A percentile compares a stretch with the other conserved stretches of the same genome.
Evolutionary conservation across 2,888 invertebrate species (phyloP).

Genomic region (Nezara viridula): DNA sequence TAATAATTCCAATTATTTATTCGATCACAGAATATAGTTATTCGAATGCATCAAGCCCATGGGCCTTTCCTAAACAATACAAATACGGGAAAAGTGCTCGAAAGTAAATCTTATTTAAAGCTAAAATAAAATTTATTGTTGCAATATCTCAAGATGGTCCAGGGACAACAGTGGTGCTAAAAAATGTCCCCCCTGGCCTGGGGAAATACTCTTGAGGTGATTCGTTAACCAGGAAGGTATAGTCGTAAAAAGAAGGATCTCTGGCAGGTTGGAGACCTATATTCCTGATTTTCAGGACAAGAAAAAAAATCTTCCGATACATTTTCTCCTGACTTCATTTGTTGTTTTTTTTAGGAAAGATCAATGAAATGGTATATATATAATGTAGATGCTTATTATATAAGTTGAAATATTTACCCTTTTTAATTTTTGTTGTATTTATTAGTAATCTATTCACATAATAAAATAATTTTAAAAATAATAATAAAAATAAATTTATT

Average conservation of each 20-base stretch:
- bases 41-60: neutral
- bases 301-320: neutral
- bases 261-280: neutral
- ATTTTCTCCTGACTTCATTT: too few species aligned
- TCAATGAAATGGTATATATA: too few species aligned
- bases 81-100: neutral
- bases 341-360: too few species aligned
- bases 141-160: slow-evolving; percentile 21
- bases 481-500: too few species aligned
- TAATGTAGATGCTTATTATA: too few species aligned
- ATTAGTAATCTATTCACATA: too few species aligned
- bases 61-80: neutral
- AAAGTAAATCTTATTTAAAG: neutral
- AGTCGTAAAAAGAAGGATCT: neutral
- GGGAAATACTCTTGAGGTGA: neutral
- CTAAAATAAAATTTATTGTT: slow-evolving; percentile 13
- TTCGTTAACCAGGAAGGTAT: neutral
- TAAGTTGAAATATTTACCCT: too few species aligned
- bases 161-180: neutral
- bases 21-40: neutral
- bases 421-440: too few species aligned
- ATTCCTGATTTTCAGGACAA: neutral
- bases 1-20: neutral
- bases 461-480: too few species aligned
- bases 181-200: neutral